A percentile compares a stretch with the other conserved stretches of the same genome.
phyloP scores from a whole-genome alignment of 2,797 vertebrate genomes.

The Erethizon dorsatum region DNA sequence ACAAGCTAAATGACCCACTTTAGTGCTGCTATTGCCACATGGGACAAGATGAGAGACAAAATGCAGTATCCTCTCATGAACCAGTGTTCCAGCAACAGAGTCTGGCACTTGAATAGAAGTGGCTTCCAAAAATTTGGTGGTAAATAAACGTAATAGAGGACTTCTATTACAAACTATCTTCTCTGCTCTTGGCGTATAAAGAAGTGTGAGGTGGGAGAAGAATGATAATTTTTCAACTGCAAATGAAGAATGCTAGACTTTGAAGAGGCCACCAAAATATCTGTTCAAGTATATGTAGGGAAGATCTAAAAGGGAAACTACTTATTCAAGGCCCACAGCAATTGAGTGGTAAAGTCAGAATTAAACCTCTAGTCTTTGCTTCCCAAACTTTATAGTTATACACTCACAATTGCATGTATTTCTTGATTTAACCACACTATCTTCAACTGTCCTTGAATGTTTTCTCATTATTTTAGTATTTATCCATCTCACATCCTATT shows the following conservation, averaged over 20 bases:
- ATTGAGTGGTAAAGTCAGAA: neutral
- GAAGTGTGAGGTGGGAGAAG: neutral
- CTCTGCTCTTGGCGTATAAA: neutral
- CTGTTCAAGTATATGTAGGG: neutral
- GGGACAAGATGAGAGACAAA: neutral
- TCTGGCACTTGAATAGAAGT: neutral
- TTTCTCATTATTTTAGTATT: neutral
- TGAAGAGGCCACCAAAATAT: neutral
- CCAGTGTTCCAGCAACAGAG: neutral
- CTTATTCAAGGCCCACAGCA: neutral
- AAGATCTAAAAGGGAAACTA: neutral
- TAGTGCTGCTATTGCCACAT: neutral
- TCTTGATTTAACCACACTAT: neutral
- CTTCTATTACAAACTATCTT: neutral
- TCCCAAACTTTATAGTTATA: neutral
- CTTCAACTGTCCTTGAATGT: neutral
- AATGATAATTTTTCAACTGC: neutral
- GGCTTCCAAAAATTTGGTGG: neutral
- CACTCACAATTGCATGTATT: neutral
- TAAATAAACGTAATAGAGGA: neutral
- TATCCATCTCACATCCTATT: neutral
- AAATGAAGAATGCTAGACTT: neutral
- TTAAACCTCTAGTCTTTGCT: neutral
- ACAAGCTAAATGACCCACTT: conserved; percentile 14
- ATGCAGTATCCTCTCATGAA: neutral